Base-by-base conservation (phyloP, 2,888 invertebrate genomes). In the Brachypterus glaber region DNA sequence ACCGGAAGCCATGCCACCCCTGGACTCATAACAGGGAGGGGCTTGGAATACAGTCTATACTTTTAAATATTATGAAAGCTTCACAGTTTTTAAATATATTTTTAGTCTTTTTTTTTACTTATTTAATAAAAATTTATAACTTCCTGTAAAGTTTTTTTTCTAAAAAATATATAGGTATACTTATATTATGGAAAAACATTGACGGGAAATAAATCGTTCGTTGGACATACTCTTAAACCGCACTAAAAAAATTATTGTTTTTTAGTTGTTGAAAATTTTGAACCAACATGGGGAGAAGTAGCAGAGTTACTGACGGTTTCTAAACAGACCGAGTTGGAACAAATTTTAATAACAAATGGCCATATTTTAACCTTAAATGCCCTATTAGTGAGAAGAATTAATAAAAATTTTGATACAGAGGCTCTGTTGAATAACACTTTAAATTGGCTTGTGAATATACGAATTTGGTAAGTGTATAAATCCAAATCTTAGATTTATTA, bases 291-390 rank as follows among this genome's bases (percentile, higher is more conserved):
- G 73, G 47, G 68, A 18, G 54, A 59, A 16, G 52, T 67, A 18
- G 42, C 72, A 7, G 69, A 67, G 37, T 61, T 70, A 7, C 58
- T 64, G 11, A n/a, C n/a, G n/a, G 58, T 64, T 3, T 63, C 68
- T 3, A 66, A 70, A 38, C 70, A 70, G 46, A 63, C 66, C 21
- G 67, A 71, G 15, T 54, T 74, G 9, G 73, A 73, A 47, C 60
- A 68, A 41, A 53, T 62, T 5, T 50, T 74, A 27, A 57, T 75
- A 5, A 55, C 65, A 13, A 71, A 72, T 39, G 72, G 73, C 17
- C 64, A 69, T 39, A 56, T 75, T 37, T 59, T 78, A 13, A 68
- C 74, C 0, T 59, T 77, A 1, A 72, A 77, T 49, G 71, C 71
- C 3, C 57, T 74, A 24, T 54, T 76, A 9, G 52, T 73, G 11